Evolutionary conservation across 2,113 vertebrate species (phyloP).

Genomic region (Channa argus): DNA sequence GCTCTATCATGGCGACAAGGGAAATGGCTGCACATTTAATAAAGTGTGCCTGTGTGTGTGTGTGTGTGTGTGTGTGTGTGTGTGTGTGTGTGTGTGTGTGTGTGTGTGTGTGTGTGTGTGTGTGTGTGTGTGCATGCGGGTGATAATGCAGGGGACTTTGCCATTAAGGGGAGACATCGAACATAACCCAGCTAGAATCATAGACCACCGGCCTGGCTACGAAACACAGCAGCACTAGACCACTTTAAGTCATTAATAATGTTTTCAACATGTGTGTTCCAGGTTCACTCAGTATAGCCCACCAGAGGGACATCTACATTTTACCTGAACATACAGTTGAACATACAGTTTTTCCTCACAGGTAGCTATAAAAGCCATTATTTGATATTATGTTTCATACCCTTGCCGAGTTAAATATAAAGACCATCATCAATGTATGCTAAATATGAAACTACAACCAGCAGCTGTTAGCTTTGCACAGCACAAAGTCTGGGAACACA

Average conservation of each 20-base stretch:
- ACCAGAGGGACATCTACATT: neutral
- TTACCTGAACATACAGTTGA: conserved; percentile 4
- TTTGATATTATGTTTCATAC: neutral
- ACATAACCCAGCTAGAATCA: conserved; percentile 63
- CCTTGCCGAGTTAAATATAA: no score
- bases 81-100: conserved; percentile 23
- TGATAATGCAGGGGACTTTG: conserved; percentile 63
- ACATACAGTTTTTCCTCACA: conserved; percentile 8
- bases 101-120: conserved; percentile 18
- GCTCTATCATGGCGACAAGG: conserved; percentile 72
- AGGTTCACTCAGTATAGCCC: neutral
- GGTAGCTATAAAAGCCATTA: no score
- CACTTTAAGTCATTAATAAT: conserved; percentile 68
- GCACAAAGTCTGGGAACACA: no score
- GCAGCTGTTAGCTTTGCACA: no score
- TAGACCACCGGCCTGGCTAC: conserved; percentile 42
- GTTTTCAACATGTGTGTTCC: conserved; percentile 38
- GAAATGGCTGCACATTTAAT: conserved; percentile 73
- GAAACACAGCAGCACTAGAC: conserved; percentile 37
- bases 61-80: conserved; percentile 23
- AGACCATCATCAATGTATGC: no score
- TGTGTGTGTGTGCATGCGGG: conserved; percentile 27
- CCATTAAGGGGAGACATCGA: conserved; percentile 77
- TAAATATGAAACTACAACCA: no score
- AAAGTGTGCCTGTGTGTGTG: conserved; percentile 37